phyloP scores from a whole-genome alignment of 2,888 invertebrate species.

The Diogma glabrata region DNA sequence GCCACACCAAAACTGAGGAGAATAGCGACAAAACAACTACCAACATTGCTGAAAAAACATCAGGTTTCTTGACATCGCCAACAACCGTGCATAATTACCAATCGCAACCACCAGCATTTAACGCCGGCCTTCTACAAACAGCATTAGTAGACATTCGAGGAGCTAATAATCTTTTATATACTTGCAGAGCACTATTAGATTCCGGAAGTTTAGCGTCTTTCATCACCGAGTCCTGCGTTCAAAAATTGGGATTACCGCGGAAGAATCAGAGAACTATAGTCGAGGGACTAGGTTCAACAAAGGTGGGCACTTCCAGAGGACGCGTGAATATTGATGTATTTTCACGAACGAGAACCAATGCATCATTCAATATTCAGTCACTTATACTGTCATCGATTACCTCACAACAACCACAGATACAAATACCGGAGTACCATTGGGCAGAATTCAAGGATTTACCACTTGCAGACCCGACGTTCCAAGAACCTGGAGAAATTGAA shows the following conservation, averaged over 20 bases:
- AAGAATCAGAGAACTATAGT: not conserved
- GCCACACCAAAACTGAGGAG: not conserved
- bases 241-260: not conserved
- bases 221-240: too few species aligned
- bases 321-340: not conserved
- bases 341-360: not conserved
- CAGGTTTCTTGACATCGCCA: not conserved
- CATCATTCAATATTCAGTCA: not conserved
- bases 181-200: not conserved
- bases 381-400: not conserved
- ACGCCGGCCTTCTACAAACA: conserved; percentile 1
- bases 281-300: not conserved
- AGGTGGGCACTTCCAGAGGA: not conserved
- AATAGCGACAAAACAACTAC: not conserved
- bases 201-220: too few species aligned
- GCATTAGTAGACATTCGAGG: not conserved
- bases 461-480: not conserved
- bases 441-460: not conserved
- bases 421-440: not conserved
- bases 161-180: not conserved
- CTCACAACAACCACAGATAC: not conserved
- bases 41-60: not conserved
- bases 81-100: not conserved
- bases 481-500: too few species aligned
- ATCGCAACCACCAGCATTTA: not conserved